phyloP scores from a whole-genome alignment of 2,113 vertebrate species.

The Pan paniscus region DNA sequence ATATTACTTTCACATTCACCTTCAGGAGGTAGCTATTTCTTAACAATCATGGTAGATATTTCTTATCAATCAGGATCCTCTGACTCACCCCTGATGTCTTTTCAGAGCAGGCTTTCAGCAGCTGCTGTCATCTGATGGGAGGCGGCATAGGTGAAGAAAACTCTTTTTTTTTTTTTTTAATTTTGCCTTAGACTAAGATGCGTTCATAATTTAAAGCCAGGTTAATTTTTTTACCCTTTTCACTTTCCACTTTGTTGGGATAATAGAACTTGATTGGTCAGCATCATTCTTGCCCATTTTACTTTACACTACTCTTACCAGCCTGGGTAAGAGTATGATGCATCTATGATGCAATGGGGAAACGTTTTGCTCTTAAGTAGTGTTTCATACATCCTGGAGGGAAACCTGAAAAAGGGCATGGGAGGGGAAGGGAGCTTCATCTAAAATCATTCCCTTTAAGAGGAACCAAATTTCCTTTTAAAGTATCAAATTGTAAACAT shows the following conservation, averaged over 20 bases:
- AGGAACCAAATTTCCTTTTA: background rate
- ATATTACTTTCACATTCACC: background rate
- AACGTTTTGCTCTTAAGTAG: background rate
- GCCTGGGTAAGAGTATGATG: no score
- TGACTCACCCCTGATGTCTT: background rate
- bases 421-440: background rate
- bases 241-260: background rate
- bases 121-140: background rate
- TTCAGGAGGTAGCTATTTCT: no score
- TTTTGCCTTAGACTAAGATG: background rate
- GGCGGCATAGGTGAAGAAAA: background rate
- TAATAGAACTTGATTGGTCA: background rate
- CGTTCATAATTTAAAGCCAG: background rate
- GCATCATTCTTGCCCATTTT: slow-evolving; percentile 34
- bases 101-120: background rate
- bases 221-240: background rate
- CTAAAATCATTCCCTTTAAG: slow-evolving; percentile 18
- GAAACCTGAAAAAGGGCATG: background rate
- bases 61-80: background rate
- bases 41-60: background rate
- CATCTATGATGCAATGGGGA: background rate
- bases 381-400: slow-evolving; percentile 5
- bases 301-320: background rate
- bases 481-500: background rate
- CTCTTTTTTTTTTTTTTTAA: no score